phyloP scores from a whole-genome alignment of 1,140 invertebrate genomes.

The Trachymyrmex cornetzi region DNA sequence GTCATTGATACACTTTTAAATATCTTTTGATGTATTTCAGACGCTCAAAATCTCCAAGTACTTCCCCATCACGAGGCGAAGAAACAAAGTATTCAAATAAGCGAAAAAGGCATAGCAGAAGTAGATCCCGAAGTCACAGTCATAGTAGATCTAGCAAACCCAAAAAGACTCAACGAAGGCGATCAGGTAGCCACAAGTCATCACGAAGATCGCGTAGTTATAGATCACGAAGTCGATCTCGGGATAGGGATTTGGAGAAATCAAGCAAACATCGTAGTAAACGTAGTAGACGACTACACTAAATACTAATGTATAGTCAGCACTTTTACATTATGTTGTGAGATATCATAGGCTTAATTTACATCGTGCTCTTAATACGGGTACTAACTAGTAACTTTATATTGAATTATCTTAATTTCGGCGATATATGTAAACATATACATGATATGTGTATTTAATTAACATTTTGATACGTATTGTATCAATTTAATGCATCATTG shows the following conservation, averaged over 20 bases:
- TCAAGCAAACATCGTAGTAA: conserved; percentile 84
- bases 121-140: conserved; percentile 87
- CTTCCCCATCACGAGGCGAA: conserved; percentile 81
- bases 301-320: conserved; percentile 34
- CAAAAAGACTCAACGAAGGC: conserved; percentile 83
- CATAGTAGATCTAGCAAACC: conserved; percentile 85
- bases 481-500: too few species aligned
- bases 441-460: too few species aligned
- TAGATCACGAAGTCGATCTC: conserved; percentile 87
- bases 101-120: conserved; percentile 86
- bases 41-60: conserved; percentile 82
- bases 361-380: too few species aligned
- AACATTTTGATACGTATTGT: too few species aligned
- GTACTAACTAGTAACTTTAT: too few species aligned
- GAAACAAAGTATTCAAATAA: conserved; percentile 84
- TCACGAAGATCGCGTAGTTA: conserved; percentile 85
- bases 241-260: conserved; percentile 84
- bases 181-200: conserved; percentile 86
- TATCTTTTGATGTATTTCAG: conserved; percentile 70
- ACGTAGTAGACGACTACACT: conserved; percentile 80
- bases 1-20: conserved; percentile 25
- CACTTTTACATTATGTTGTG: background rate
- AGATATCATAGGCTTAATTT: background rate
- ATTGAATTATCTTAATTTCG: too few species aligned
- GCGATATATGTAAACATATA: too few species aligned